Evolutionary conservation across 2,797 vertebrate species (phyloP).

Genomic region (Squalus acanthias): DNA sequence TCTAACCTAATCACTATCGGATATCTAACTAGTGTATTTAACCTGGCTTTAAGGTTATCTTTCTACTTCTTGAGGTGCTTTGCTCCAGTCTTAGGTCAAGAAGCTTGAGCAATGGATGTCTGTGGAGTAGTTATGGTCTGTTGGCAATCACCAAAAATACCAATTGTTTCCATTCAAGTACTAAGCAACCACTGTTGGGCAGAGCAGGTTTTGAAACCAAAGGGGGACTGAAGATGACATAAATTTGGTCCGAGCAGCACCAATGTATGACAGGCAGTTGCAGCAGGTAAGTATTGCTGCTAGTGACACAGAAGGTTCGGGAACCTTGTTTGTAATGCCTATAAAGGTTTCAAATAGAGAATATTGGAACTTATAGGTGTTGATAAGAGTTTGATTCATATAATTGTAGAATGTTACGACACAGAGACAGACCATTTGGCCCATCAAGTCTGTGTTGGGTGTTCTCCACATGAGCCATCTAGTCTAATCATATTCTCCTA

Average conservation of each 20-base stretch:
- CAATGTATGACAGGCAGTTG: not conserved
- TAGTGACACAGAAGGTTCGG: not conserved
- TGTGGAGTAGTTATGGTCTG: not conserved
- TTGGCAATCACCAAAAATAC: not conserved
- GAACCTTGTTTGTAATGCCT: not conserved
- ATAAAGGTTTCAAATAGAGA: not conserved
- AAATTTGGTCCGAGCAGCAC: not conserved
- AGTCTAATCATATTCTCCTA: not conserved
- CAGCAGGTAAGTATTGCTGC: not conserved
- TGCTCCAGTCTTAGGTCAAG: not conserved
- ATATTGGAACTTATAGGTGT: not conserved
- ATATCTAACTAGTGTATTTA: not conserved
- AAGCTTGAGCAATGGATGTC: not conserved
- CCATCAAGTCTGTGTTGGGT: not conserved
- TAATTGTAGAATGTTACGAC: not conserved
- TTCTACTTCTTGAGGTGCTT: not conserved
- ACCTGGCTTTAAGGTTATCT: not conserved
- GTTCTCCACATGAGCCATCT: not conserved
- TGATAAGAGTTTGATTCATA: not conserved
- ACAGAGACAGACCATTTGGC: not conserved
- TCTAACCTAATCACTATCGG: no score
- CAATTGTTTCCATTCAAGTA: not conserved
- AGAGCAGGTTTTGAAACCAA: not conserved
- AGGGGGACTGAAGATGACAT: not conserved
- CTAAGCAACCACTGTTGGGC: not conserved